These are phyloP conservation scores for Perizoma affinitatum DNA, from an alignment of 2,888 invertebrate species.

Conservation along the genomic window DNA sequence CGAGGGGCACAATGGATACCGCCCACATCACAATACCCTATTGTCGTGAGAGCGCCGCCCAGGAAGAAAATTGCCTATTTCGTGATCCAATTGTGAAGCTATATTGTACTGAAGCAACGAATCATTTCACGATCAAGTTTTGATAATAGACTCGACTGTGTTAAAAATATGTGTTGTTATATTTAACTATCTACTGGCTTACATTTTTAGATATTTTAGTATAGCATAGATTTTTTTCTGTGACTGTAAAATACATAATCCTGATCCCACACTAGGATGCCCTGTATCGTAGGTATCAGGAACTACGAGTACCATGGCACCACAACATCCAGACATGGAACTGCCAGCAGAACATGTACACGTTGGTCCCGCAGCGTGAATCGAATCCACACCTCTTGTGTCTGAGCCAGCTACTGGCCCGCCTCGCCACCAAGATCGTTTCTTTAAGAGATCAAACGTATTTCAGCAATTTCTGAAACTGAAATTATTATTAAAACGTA, in stretches of 20 bases:
- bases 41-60: slow-evolving; percentile 75
- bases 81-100: slow-evolving; percentile 25
- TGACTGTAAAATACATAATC: not conserved
- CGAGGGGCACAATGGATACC: slow-evolving; percentile 76
- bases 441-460: too few relatives aligned
- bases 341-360: too few relatives aligned
- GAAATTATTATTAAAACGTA: not conserved
- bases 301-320: too few relatives aligned
- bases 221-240: too few relatives aligned
- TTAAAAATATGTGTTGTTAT: too few relatives aligned
- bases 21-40: slow-evolving; percentile 80
- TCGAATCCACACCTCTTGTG: too few relatives aligned
- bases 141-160: not conserved
- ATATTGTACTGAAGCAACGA: slow-evolving; percentile 7
- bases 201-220: too few relatives aligned
- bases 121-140: not conserved
- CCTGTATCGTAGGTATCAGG: too few relatives aligned
- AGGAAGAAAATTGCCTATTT: slow-evolving; percentile 38
- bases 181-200: too few relatives aligned
- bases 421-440: not conserved
- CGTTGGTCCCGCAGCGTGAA: too few relatives aligned
- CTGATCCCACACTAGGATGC: not conserved
- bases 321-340: too few relatives aligned
- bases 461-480: not conserved
- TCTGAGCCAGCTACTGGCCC: too few relatives aligned